Evolutionary conservation across 1,140 invertebrate species (phyloP).

Genomic region (Heliothis virescens): DNA sequence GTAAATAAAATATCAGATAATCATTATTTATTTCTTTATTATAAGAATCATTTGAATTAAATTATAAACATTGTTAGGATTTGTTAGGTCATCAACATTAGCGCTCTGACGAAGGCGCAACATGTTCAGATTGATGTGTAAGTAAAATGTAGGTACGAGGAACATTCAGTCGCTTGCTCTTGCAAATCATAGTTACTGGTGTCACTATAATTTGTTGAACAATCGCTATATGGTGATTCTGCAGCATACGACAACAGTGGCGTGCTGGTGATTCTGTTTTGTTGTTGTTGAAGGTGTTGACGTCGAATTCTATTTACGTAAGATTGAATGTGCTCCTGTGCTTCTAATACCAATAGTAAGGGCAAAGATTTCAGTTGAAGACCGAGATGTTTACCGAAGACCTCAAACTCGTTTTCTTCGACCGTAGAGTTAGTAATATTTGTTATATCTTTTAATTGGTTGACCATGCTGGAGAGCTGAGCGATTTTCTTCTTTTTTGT

Average conservation of each 20-base stretch:
- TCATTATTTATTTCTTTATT: too few species aligned
- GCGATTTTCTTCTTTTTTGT: conserved; percentile 13
- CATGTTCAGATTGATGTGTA: neutral
- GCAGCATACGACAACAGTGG: conserved; percentile 2
- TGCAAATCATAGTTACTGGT: neutral
- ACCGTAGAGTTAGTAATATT: conserved; percentile 9
- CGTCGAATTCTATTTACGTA: conserved; percentile 13
- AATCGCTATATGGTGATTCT: neutral
- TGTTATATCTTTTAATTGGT: conserved; percentile 5
- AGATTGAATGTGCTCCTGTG: conserved; percentile 13
- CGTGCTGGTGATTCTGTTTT: conserved; percentile 5
- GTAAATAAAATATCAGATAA: too few species aligned
- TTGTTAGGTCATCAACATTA: conserved; percentile 22
- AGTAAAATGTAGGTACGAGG: neutral
- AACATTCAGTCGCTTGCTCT: neutral
- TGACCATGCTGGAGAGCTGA: conserved; percentile 8
- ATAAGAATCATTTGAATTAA: too few species aligned
- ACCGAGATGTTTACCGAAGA: conserved; percentile 17
- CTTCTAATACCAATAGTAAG: conserved; percentile 16
- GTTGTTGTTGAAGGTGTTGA: neutral
- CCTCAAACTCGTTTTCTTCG: conserved; percentile 21
- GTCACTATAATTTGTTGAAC: conserved; percentile 10
- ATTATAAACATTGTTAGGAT: too few species aligned
- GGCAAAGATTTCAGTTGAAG: conserved; percentile 24
- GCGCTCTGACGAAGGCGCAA: conserved; percentile 6